Base-by-base conservation (phyloP, 2,797 vertebrate genomes). In the Varecia variegata region DNA sequence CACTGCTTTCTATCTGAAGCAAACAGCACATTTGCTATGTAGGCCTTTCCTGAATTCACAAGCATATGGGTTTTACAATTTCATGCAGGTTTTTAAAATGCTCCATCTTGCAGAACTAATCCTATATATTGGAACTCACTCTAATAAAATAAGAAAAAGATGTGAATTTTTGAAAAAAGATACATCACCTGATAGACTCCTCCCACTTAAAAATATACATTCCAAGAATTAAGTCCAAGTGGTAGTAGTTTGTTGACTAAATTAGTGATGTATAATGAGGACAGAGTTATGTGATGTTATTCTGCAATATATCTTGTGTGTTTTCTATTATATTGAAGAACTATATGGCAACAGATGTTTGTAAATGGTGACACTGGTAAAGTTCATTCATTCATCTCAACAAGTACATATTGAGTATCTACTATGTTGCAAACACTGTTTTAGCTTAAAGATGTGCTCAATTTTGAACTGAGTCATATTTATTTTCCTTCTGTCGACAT, bases 21-120 rank as follows among this genome's bases (percentile, higher is more conserved):
- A 90, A 79, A 54, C 7, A 77, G 1, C 18, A 56, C 56, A 84
- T 94, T 67, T 60, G 4, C 40, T 50, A 73, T 43, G 25, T 27
- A 25, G 12, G 6, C 67, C 23, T 93, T 62, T 68, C 38, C 32
- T 68, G 30, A 94, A 93, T 95, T 88, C 20, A 73, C 27, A 91
- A 70, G 94, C 40, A 87, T 21, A 20, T 4, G 40, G 23, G 9
- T 85, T 93, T 93, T 82, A 38, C 3, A 89, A 20, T 89, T 76
- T 83, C 35, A 92, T 25, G 74, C 38, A 93, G 40, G 18, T 58
- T 88, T 83, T 84, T 47, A 73, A 81, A 88, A 95, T 90, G 17
- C 6, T 77, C 27, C 9, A 32, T n/a, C 35, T 88, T 43, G 2
- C 43, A 45, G 18, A 15, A 73, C 25, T 43, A 90, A 82, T 92